Evolutionary conservation across 1,140 invertebrate species (phyloP).

Genomic region (Lucilia cuprina): DNA sequence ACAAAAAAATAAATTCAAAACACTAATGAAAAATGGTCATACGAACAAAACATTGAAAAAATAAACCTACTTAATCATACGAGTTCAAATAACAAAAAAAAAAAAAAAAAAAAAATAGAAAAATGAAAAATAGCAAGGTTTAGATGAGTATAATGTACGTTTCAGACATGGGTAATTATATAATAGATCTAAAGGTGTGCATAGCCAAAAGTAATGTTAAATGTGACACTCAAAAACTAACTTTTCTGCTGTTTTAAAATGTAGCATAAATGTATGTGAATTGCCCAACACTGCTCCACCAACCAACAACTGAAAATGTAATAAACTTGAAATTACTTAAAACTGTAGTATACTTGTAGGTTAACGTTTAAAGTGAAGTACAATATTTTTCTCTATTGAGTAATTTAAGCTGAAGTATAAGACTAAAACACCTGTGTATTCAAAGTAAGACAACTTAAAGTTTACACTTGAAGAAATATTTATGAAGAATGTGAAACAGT

Average conservation of each 20-base stretch:
- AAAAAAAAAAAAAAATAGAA: neutral
- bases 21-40: neutral
- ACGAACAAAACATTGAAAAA: neutral
- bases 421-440: neutral
- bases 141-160: neutral
- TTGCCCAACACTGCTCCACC: neutral
- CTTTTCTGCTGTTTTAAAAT: no score
- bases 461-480: neutral
- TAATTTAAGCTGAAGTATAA: neutral
- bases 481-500: no score
- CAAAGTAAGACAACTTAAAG: neutral
- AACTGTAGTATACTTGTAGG: neutral
- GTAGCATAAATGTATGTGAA: no score
- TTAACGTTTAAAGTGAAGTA: neutral
- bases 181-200: no score
- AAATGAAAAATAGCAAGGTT: neutral
- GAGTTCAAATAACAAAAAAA: neutral
- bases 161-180: no score
- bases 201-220: no score
- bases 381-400: neutral
- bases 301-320: neutral
- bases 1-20: neutral
- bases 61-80: neutral
- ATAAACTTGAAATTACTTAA: neutral
- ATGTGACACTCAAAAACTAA: no score